These are phyloP conservation scores for Apomyelois bistriatella DNA, from an alignment of 2,888 invertebrate species.

Conservation along the genomic window DNA sequence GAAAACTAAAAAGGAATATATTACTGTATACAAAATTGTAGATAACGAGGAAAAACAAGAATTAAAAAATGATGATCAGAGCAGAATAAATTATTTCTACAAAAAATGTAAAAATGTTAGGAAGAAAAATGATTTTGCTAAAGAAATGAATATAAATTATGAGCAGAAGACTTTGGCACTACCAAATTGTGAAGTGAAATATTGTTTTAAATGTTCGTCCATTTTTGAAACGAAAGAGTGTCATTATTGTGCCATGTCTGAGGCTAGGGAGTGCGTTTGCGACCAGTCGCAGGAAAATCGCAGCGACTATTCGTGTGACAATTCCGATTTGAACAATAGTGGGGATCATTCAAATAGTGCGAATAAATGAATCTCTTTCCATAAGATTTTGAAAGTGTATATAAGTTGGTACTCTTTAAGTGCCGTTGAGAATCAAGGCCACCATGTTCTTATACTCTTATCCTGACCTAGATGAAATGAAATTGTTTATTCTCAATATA, in stretches of 20 bases:
- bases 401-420: too few relatives aligned
- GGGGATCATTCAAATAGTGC: background rate
- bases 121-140: constrained; percentile 11
- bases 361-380: too few relatives aligned
- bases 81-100: constrained; percentile 30
- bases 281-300: background rate
- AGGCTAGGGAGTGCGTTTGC: background rate
- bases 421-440: too few relatives aligned
- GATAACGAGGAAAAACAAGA: constrained; percentile 16
- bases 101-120: constrained; percentile 35
- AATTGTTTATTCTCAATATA: too few relatives aligned
- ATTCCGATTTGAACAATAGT: background rate
- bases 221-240: constrained; percentile 43
- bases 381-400: too few relatives aligned
- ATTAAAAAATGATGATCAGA: constrained; percentile 14
- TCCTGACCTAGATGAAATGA: too few relatives aligned
- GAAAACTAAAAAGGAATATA: constrained; percentile 27
- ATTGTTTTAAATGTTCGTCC: constrained; percentile 43
- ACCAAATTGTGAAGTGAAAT: constrained; percentile 33
- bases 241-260: constrained; percentile 30
- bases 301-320: background rate
- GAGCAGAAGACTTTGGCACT: constrained; percentile 18
- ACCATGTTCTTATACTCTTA: too few relatives aligned
- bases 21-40: constrained; percentile 39
- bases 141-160: constrained; percentile 6